Conservation (phyloP, 2,797 vertebrate species). For the Tauraco hartlaubi region DNA sequence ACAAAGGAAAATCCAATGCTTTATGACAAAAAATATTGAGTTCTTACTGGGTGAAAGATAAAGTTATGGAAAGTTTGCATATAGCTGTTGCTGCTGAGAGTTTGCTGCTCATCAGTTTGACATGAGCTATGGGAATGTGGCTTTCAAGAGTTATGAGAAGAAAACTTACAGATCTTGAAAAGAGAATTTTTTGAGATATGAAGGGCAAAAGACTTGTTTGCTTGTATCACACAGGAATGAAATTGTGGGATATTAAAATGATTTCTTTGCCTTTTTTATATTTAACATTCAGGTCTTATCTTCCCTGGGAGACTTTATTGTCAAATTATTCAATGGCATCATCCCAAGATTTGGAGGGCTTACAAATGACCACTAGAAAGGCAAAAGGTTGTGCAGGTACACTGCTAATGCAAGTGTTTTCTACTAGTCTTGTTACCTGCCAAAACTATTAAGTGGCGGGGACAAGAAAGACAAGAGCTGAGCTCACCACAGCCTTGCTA, state of each 20-base stretch:
- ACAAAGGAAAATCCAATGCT: background rate
- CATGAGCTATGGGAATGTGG: background rate
- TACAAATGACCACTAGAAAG: background rate
- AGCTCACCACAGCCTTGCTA: background rate
- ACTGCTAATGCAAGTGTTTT: background rate
- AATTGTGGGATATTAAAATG: fast-evolving
- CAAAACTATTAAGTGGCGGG: background rate
- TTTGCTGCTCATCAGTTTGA: background rate
- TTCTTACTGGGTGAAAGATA: background rate
- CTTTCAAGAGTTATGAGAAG: background rate
- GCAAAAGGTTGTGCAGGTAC: background rate
- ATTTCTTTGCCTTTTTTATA: background rate
- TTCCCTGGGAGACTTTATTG: background rate
- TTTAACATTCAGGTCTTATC: background rate
- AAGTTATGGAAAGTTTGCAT: background rate
- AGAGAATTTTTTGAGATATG: background rate
- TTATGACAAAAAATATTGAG: background rate
- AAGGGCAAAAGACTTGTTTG: background rate
- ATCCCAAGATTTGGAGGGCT: background rate
- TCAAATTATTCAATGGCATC: background rate
- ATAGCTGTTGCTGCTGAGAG: background rate
- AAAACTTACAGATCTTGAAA: background rate
- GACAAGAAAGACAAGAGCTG: background rate
- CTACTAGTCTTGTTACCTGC: background rate
- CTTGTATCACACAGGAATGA: background rate